A percentile compares a stretch with the other conserved stretches of the same genome.
Evolutionary conservation across 2,888 invertebrate genomes (phyloP).

Genomic region (Drosophila gaucha): DNA sequence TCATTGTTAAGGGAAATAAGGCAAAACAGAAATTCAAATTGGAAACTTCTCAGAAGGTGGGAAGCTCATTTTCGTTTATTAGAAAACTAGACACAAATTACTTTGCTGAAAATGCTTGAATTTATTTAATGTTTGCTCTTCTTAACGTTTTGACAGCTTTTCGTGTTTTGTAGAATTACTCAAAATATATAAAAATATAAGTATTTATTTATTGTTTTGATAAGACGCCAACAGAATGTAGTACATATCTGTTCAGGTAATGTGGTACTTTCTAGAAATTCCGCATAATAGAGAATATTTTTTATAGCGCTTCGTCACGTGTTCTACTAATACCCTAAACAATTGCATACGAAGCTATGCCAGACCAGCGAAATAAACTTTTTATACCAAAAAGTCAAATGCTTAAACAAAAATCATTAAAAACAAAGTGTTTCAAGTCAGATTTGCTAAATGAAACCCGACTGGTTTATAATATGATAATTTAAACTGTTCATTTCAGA

Average conservation of each 20-base stretch:
- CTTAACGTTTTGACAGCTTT: neutral
- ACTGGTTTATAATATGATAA: neutral
- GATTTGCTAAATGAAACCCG: neutral
- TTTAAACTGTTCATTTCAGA: neutral
- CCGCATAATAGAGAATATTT: slow-evolving; percentile 15
- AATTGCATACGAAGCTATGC: neutral
- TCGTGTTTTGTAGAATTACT: slow-evolving; percentile 12
- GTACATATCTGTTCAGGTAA: slow-evolving; percentile 26
- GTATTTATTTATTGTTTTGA: slow-evolving; percentile 12
- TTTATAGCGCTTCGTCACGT: slow-evolving; percentile 38
- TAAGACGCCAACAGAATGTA: slow-evolving; percentile 31
- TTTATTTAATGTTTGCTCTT: slow-evolving; percentile 2
- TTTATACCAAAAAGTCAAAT: neutral
- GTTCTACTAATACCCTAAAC: slow-evolving; percentile 18
- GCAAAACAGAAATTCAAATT: neutral
- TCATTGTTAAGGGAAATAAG: slow-evolving; percentile 39
- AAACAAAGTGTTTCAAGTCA: neutral
- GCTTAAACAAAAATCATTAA: neutral
- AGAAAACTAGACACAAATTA: slow-evolving; percentile 15
- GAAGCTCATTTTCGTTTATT: slow-evolving; percentile 17
- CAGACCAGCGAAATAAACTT: neutral
- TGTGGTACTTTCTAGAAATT: slow-evolving; percentile 27
- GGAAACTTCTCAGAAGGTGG: neutral
- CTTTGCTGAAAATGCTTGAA: slow-evolving; percentile 7
- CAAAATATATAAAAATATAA: slow-evolving; percentile 11